Evolutionary conservation across 2,113 vertebrate genomes (phyloP), one percentile per base, ranked within the genome.

Genomic region (Tychaedon coryphoeus): DNA sequence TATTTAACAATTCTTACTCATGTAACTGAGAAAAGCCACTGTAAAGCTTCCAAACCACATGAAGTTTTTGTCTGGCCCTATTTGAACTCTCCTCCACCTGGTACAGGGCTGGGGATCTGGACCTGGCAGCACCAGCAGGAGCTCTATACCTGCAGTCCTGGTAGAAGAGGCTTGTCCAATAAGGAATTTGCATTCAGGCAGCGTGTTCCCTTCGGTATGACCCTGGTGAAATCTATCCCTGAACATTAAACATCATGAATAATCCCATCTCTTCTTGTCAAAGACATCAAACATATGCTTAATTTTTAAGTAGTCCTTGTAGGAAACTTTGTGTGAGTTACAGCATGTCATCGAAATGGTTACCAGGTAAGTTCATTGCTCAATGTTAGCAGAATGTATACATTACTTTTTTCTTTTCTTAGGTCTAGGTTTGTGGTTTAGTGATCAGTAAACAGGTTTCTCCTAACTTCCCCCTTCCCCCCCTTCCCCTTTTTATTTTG

Each of bases 1-100:
- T 77, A 93, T 92, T 96, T 94, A 82, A 86, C 29, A 83, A 67
- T 89, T 82, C 40, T 92, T 89, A 36, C n/a, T 66, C 56, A 43
- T 38, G n/a, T 71, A 91, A 87, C 69, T 62, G 48, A 92, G 60
- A 88, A 92, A 93, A 88, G 8, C 14, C 23, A 53, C 8, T 88
- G 92, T 82, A 92, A 96, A 81, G 7, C 6, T 76, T 94, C 73
- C 86, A 93, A 74, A 75, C 8, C 18, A 53, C 28, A 8, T 16
- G 4, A 33, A 79, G 22, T 43, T 86, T 86, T 94, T 90, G 38
- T 25, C 64, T 45, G n/a, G 31, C 51, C 76, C 42, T 66, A 25
- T 75, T 57, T 53, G 43, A 90, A 54, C 18, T 75, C 19, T 43
- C 13, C 24, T 80, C 33, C 84, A 47, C 71, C 45, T 90, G 31